Conservation (phyloP, 2,113 vertebrate genomes). For the Megaceryle maxima region DNA sequence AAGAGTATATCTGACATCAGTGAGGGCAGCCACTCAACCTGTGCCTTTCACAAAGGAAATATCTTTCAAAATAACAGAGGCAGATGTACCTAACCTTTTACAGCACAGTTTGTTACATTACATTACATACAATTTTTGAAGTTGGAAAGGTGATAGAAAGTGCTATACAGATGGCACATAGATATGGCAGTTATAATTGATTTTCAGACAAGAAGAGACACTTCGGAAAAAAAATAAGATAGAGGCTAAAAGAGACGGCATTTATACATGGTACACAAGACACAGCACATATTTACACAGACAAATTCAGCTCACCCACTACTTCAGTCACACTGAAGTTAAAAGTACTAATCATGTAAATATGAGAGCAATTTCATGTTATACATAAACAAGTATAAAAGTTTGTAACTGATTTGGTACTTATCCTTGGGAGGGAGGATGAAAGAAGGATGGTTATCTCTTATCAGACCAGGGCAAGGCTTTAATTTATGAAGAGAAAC, state of each 20-base stretch:
- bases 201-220: not conserved
- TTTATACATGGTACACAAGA: not conserved
- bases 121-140: not conserved
- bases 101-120: not conserved
- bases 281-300: not conserved
- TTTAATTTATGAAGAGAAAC: not conserved
- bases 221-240: not conserved
- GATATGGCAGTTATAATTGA: not conserved
- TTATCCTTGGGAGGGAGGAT: not conserved
- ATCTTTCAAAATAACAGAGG: not conserved
- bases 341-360: not conserved
- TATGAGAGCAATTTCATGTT: not conserved
- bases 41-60: not conserved
- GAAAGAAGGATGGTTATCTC: not conserved
- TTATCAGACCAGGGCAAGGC: not conserved
- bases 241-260: not conserved
- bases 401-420: not conserved
- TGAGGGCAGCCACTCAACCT: not conserved
- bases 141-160: not conserved
- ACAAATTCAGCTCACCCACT: not conserved
- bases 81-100: not conserved
- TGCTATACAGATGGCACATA: not conserved
- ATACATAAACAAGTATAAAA: not conserved
- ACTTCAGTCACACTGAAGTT: not conserved
- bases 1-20: not conserved